Evolutionary conservation across 2,113 vertebrate species (phyloP).

Genomic region (Cavia aperea): DNA sequence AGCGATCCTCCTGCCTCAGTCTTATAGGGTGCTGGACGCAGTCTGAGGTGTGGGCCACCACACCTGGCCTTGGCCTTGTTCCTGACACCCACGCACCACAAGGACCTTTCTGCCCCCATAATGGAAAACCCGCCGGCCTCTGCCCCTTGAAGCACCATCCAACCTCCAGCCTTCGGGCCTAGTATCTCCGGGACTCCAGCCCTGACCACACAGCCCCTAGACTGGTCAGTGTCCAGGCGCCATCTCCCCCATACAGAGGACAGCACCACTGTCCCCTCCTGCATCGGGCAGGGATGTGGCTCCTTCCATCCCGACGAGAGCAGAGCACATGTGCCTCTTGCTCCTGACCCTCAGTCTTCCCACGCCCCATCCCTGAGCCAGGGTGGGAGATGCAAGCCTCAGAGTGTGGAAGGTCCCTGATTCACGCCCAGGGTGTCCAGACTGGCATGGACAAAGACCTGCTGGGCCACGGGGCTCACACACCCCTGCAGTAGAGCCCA

Average conservation of each 20-base stretch:
- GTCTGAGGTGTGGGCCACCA: not conserved
- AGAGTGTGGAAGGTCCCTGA: not conserved
- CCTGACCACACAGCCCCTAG: not conserved
- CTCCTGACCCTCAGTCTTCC: not conserved
- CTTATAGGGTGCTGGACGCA: not conserved
- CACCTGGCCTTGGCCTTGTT: not conserved
- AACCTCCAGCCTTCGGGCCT: fast-evolving
- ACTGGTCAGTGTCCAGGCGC: too few relatives aligned
- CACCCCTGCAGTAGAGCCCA: not conserved
- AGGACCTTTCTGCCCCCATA: not conserved
- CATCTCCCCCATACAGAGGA: not conserved
- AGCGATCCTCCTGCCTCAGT: not conserved
- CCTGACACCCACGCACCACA: not conserved
- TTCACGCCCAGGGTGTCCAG: not conserved
- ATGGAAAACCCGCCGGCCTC: not conserved
- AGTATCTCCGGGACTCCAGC: not conserved
- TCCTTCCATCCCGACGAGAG: not conserved
- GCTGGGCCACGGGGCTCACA: not conserved
- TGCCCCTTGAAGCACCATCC: too few relatives aligned
- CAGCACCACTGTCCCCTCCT: not conserved
- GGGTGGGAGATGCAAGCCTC: fast-evolving
- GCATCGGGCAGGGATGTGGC: not conserved
- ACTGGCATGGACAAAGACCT: not conserved
- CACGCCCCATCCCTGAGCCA: not conserved
- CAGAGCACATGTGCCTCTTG: not conserved